Conservation (phyloP, 2,113 vertebrate genomes). For the Pseudopodoces humilis region DNA sequence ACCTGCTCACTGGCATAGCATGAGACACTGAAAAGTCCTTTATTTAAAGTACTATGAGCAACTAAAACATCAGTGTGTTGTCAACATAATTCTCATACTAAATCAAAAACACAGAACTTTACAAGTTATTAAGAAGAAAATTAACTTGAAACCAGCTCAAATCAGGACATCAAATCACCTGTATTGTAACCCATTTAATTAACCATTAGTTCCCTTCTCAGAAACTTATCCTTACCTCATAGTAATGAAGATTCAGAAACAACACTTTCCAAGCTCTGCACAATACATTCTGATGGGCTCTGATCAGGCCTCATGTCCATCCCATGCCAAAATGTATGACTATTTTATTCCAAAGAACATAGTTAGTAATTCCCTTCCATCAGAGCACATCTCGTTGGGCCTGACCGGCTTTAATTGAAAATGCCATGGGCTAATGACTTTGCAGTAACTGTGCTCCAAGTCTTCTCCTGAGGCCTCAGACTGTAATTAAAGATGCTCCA, state of each 20-base stretch:
- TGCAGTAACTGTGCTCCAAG: constrained; percentile 7
- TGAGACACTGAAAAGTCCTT: neutral
- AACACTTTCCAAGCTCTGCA: neutral
- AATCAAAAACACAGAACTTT: neutral
- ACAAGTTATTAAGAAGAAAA: neutral
- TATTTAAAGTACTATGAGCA: neutral
- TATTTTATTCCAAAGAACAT: neutral
- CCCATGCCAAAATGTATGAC: neutral
- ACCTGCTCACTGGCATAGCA: neutral
- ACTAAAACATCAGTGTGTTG: neutral
- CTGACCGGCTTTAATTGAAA: constrained; percentile 53
- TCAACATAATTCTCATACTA: neutral
- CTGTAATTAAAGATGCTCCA: constrained; percentile 47
- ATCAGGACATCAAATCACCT: neutral
- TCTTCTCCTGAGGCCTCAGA: neutral
- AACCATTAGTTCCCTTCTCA: neutral
- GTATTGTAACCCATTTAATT: neutral
- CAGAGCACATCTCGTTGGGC: neutral
- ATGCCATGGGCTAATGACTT: constrained; percentile 45
- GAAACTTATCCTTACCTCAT: neutral
- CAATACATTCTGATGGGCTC: neutral
- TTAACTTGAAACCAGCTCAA: neutral
- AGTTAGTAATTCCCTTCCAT: constrained; percentile 14
- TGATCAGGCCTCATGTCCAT: neutral
- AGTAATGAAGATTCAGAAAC: neutral